phyloP scores from a whole-genome alignment of 2,797 vertebrate genomes.

The Amblyraja radiata region DNA sequence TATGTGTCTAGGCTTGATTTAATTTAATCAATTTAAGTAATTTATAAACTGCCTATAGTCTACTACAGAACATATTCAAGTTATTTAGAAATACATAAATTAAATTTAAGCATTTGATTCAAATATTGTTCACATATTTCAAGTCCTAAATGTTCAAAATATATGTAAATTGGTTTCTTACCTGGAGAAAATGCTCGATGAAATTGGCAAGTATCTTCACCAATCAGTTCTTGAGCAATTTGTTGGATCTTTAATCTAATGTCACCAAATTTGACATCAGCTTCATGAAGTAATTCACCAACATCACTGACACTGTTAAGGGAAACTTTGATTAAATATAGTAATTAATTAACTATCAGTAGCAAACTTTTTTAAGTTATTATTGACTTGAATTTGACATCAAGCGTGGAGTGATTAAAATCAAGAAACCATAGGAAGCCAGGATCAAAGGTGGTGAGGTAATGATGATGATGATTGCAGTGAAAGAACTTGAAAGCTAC shows the following conservation, averaged over 20 bases:
- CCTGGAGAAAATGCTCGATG: constrained; percentile 88
- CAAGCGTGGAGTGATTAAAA: too few relatives aligned
- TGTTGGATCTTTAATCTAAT: constrained; percentile 83
- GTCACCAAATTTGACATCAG: constrained; percentile 76
- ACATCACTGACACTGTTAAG: constrained; percentile 67
- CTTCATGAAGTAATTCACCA: constrained; percentile 77
- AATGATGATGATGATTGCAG: too few relatives aligned
- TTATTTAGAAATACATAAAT: background rate
- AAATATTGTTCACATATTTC: background rate
- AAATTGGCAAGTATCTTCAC: constrained; percentile 88
- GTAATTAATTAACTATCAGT: background rate
- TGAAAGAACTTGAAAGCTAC: too few relatives aligned
- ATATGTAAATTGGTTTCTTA: constrained; percentile 47
- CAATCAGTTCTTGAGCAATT: constrained; percentile 81
- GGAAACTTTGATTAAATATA: background rate
- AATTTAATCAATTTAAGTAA: background rate
- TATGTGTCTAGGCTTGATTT: background rate
- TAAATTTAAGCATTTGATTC: background rate
- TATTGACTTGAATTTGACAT: background rate
- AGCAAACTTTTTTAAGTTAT: background rate
- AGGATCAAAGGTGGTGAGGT: too few relatives aligned
- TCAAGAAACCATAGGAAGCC: too few relatives aligned
- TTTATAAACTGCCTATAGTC: too few relatives aligned
- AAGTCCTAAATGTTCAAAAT: background rate
- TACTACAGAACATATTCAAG: background rate